Conservation (phyloP, 2,797 vertebrate species). For the Phataginus tricuspis region DNA sequence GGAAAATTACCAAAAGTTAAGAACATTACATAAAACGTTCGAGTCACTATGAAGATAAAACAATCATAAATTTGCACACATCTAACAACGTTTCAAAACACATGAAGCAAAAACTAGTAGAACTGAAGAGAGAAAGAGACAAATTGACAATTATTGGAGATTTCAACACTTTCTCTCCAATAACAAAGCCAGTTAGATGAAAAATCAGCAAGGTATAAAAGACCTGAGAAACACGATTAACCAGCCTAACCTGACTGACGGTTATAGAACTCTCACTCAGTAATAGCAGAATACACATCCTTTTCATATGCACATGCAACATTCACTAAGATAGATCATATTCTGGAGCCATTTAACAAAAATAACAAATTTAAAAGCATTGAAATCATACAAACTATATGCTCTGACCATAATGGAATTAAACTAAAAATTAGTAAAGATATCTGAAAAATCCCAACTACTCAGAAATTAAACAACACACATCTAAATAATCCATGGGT, state of each 20-base stretch:
- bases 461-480: neutral
- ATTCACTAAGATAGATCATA: neutral
- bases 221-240: neutral
- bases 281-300: neutral
- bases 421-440: neutral
- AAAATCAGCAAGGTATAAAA: neutral
- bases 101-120: neutral
- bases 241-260: neutral
- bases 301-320: neutral
- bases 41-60: neutral
- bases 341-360: neutral
- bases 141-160: neutral
- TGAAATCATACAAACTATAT: neutral
- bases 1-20: neutral
- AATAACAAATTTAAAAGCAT: neutral
- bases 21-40: neutral
- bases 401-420: neutral
- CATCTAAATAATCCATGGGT: neutral
- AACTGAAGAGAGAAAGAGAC: neutral
- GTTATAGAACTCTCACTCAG: neutral
- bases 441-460: neutral
- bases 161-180: neutral
- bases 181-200: neutral
- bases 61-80: neutral
- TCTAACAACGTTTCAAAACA: neutral